phyloP scores from a whole-genome alignment of 64 coral and sea anemone species.

The Acropora tenuis region DNA sequence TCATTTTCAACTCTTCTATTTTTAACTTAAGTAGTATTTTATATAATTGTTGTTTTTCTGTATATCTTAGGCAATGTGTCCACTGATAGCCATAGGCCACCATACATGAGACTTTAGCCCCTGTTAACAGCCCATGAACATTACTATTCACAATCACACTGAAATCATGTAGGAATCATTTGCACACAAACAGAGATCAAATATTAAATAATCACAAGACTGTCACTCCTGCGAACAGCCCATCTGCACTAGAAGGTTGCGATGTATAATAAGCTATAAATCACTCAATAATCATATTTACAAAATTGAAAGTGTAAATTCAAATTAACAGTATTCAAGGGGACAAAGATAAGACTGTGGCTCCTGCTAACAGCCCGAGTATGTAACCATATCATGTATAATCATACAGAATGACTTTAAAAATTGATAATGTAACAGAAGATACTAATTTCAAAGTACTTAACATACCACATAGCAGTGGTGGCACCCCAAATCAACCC shows the following conservation, averaged over 20 bases:
- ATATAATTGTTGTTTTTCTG: background rate
- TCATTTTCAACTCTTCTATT: too few species aligned
- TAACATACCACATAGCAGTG: background rate
- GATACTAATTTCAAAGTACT: background rate
- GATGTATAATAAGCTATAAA: too few species aligned
- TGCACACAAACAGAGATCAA: background rate
- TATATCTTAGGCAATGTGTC: background rate
- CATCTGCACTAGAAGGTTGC: background rate
- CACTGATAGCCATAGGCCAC: conserved; percentile 6
- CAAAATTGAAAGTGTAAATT: background rate
- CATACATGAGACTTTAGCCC: background rate
- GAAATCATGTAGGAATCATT: too few species aligned
- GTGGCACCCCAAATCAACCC: background rate
- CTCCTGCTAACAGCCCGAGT: background rate
- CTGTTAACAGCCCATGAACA: too few species aligned
- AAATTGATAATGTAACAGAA: background rate
- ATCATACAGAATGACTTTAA: background rate
- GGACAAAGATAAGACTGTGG: background rate
- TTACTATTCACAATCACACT: too few species aligned
- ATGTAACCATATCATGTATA: background rate
- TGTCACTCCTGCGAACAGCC: background rate
- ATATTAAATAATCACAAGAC: background rate
- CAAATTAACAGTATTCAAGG: background rate
- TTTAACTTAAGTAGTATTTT: too few species aligned
- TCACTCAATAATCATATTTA: too few species aligned